Percentiles rank a stretch among this genome's conserved stretches.
These are phyloP conservation scores for Phaenicophaeus curvirostris DNA, from an alignment of 2,797 vertebrate species.

Conservation along the genomic window DNA sequence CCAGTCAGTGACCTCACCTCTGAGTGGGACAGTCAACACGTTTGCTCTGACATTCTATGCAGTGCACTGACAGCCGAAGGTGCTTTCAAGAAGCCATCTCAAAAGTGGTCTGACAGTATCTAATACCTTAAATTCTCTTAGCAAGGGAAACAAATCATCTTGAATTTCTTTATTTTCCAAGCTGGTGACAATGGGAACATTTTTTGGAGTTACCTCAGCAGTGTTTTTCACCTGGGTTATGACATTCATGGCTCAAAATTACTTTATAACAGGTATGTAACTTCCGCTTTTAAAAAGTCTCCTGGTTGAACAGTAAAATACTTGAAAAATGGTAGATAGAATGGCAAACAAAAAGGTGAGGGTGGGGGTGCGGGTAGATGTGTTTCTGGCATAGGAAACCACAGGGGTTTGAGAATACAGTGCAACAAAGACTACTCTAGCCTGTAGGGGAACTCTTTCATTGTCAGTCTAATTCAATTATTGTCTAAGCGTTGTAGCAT, in stretches of 20 bases:
- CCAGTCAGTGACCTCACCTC: conserved; percentile 72
- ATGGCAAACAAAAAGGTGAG: background rate
- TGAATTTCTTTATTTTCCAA: background rate
- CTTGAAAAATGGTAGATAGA: background rate
- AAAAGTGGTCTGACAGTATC: background rate
- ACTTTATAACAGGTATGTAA: conserved; percentile 65
- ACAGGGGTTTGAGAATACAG: background rate
- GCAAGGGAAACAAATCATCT: background rate
- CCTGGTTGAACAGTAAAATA: background rate
- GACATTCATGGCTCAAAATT: conserved; percentile 20
- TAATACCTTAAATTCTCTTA: background rate
- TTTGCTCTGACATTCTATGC: conserved; percentile 17
- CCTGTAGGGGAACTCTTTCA: background rate
- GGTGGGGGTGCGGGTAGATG: background rate
- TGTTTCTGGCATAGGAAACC: background rate
- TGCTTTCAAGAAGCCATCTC: conserved; percentile 31
- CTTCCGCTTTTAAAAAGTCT: background rate
- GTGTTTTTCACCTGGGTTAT: conserved; percentile 16
- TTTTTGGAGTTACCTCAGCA: conserved; percentile 26
- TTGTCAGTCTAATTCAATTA: background rate
- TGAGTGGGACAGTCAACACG: conserved; percentile 44
- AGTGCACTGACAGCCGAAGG: conserved; percentile 12
- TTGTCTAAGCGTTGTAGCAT: background rate
- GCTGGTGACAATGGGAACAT: conserved; percentile 41
- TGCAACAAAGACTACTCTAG: background rate